Evolutionary conservation across 2,888 invertebrate genomes (phyloP), one percentile per base, ranked within the genome.

Genomic region (Lucinisca nassula): DNA sequence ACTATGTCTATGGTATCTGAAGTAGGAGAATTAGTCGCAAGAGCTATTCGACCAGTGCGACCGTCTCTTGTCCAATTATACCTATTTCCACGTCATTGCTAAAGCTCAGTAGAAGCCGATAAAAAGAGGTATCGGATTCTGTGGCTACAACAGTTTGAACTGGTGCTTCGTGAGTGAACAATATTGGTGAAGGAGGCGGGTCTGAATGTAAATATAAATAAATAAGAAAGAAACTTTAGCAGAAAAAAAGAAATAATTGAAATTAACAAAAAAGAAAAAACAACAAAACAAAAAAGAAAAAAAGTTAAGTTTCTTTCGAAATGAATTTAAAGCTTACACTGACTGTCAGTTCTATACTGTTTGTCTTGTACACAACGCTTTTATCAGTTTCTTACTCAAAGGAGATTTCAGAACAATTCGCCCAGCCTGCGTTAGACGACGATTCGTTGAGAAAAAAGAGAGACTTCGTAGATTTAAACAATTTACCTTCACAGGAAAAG

Each of bases 71-170:
- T 24, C 27, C 27, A 67, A 67, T 35, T 67, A 12, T 45, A 67
- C 67, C 35, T 82, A 86, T 78, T n/a, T 75, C 78, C 67, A 90
- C 90, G 90, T 87, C 87, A 90, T 79, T 45, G 40, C 38, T 45
- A 40, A 27, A 61, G 87, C 81, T 55, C 83, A 79, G 79, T 49
- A 55, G 27, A 24, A 38, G 74, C 55, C 67, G 77, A 89, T 89
- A 89, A 80, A 86, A 85, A 76, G 73, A 67, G 35, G 37, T 38
- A 40, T 55, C 61, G n/a, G 58, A 6, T 32, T 61, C 6, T 6
- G 21, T 67, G 67, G 35, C 35, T 35, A 35, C 32, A 67, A 35
- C 67, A 67, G 27, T 67, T 35, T 3, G 21, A 12, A 67, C 10
- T 67, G 32, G 67, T 35, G 35, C 67, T 67, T 30, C 12, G 17